Percentiles rank a stretch among this genome's conserved stretches.
phyloP scores from a whole-genome alignment of 1,140 invertebrate species.

The Drosophila punjabiensis region DNA sequence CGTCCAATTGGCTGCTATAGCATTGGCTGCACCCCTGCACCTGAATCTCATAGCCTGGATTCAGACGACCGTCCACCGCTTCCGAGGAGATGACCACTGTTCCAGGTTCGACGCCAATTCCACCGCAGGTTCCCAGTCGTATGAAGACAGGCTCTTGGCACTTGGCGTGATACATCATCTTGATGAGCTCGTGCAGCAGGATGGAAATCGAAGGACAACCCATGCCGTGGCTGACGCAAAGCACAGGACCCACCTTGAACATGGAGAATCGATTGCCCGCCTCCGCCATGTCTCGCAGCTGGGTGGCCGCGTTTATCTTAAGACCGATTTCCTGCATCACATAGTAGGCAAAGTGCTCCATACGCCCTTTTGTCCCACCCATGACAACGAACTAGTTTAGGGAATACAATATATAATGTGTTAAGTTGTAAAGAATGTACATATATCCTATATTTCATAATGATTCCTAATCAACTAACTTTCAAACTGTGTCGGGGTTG shows the following conservation, averaged over 20 bases:
- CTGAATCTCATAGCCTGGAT: conserved; percentile 88
- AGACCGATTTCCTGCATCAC: conserved; percentile 63
- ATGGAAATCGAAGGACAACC: conserved; percentile 92
- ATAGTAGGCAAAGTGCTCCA: conserved; percentile 51
- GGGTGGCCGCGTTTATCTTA: conserved; percentile 45
- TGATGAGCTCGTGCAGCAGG: conserved; percentile 92
- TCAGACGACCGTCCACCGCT: conserved; percentile 88
- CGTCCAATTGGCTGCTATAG: conserved; percentile 91
- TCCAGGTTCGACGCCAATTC: conserved; percentile 90
- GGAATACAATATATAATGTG: not conserved
- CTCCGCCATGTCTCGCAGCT: conserved; percentile 43
- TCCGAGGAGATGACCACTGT: conserved; percentile 90
- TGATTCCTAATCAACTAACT: not conserved
- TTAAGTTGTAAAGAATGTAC: not conserved
- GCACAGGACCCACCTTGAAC: conserved; percentile 67
- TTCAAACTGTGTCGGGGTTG: not conserved
- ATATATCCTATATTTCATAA: not conserved
- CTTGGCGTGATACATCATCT: conserved; percentile 91
- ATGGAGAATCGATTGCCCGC: conserved; percentile 48
- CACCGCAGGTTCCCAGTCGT: conserved; percentile 91
- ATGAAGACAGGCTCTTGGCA: conserved; percentile 91
- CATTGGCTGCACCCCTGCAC: conserved; percentile 41
- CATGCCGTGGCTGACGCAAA: conserved; percentile 90
- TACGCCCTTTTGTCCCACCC: conserved; percentile 48
- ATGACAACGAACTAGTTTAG: conserved; percentile 56